Evolutionary conservation across 2,888 invertebrate species (phyloP).

Genomic region (Scelioninae gen. 2): DNA sequence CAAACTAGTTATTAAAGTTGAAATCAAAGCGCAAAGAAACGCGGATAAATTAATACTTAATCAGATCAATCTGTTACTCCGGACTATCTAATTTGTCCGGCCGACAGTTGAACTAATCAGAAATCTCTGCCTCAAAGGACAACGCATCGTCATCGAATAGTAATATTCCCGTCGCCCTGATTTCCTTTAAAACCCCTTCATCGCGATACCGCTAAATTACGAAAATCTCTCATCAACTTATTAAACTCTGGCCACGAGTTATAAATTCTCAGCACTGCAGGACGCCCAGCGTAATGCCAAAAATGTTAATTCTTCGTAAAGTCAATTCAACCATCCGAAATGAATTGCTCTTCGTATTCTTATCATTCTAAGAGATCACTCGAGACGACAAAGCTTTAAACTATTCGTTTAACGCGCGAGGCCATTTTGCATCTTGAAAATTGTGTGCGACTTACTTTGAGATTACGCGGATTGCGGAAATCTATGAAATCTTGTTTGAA

Average conservation of each 20-base stretch:
- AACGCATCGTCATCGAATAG: conserved; percentile 45
- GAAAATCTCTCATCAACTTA: conserved; percentile 37
- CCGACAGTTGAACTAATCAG: conserved; percentile 31
- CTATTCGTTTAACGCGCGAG: conserved; percentile 7
- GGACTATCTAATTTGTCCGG: conserved; percentile 23
- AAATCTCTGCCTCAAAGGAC: conserved; percentile 45
- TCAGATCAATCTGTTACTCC: conserved; percentile 14
- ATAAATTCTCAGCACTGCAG: conserved; percentile 24
- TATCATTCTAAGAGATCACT: conserved; percentile 3
- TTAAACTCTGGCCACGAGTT: conserved; percentile 28
- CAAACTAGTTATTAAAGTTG: no score
- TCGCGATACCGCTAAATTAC: conserved; percentile 33
- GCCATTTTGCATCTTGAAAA: conserved; percentile 34
- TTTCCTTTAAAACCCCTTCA: conserved; percentile 53
- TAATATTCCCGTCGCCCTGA: conserved; percentile 48
- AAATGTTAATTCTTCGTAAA: conserved; percentile 16
- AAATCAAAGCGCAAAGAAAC: no score
- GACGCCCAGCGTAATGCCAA: conserved; percentile 1
- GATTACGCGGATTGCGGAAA: conserved; percentile 73
- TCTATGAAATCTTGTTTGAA: conserved; percentile 68
- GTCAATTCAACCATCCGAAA: conserved; percentile 4
- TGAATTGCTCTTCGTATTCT: conserved; percentile 14
- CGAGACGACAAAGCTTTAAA: conserved; percentile 15
- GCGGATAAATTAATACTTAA: conserved; percentile 16
- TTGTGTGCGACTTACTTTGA: conserved; percentile 72